Base-by-base conservation (phyloP, 1,140 invertebrate genomes). In the Propsilocerus akamusi region DNA sequence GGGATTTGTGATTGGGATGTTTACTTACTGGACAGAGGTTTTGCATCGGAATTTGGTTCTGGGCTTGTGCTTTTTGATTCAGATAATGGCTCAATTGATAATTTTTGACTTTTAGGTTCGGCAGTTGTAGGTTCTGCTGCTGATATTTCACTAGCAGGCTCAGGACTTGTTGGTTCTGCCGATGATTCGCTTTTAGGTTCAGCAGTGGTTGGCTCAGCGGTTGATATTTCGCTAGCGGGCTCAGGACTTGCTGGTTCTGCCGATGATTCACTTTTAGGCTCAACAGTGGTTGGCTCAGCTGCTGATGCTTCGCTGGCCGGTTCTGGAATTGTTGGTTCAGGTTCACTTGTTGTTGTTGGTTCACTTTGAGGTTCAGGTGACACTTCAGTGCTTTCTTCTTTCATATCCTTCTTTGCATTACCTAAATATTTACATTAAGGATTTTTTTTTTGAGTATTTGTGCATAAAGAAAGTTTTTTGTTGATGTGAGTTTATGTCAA, bases 321-420 rank as follows among this genome's bases (percentile, higher is more conserved):
- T 30, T 30, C 50, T 20, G 47, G 11, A 53, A 46, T 56, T 53
- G 46, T 57, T 5, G 63, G 57, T 51, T 61, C 58, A 32, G 64
- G 54, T 53, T 62, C 59, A 5, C 66, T 55, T 49, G 62, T 64
- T 1, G 64, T 60, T 53, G 60, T 62, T 1, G 65, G 56, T 14
- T 56, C 53, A 1, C 61, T 58, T 56, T 57, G 53, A 22, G 56
- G 57, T 51, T 64, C 55, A 48, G 59, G 17, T 49, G 59, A 62
- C 17, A 54, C 50, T 52, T 60, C 53, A 8, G 34, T 41, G 5
- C 14, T 22, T 41, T 41, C 34, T 20, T 41, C 34, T 41, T 41
- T 17, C 2, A 17, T 4, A 17, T 37, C 20, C 4, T 41, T 41
- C n/a, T n/a, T n/a, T n/a, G n/a, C n/a, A 41, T 20, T 17, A 17